Evolutionary conservation across 2,113 vertebrate species (phyloP).

Genomic region (Ploceus nigricollis): DNA sequence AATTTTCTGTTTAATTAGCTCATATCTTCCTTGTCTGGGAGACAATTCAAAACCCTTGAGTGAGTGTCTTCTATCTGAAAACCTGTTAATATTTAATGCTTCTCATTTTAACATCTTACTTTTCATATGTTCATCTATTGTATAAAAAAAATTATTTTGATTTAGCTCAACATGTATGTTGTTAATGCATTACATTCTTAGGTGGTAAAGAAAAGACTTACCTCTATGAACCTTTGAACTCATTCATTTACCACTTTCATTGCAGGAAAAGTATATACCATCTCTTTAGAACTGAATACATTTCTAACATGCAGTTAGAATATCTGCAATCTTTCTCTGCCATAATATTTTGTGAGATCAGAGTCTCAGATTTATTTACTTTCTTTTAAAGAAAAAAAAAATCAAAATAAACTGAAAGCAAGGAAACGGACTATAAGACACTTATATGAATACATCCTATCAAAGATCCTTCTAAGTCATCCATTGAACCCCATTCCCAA

Average conservation of each 20-base stretch:
- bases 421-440: neutral
- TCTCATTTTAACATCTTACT: constrained; percentile 13
- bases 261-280: neutral
- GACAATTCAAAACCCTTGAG: constrained; percentile 28
- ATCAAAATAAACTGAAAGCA: neutral
- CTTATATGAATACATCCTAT: neutral
- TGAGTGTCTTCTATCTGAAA: constrained; percentile 25
- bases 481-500: neutral
- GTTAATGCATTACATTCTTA: neutral
- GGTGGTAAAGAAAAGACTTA: neutral
- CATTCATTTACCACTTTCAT: neutral
- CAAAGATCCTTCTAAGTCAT: neutral
- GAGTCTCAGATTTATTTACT: neutral
- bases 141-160: neutral
- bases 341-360: neutral
- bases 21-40: neutral
- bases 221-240: neutral
- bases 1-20: constrained; percentile 48
- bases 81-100: constrained; percentile 17
- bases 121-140: neutral
- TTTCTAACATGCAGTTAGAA: neutral
- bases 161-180: neutral
- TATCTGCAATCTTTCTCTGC: neutral
- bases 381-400: neutral
- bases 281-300: neutral